Evolutionary conservation across 2,113 vertebrate species (phyloP).

Genomic region (Stegostoma tigrinum): DNA sequence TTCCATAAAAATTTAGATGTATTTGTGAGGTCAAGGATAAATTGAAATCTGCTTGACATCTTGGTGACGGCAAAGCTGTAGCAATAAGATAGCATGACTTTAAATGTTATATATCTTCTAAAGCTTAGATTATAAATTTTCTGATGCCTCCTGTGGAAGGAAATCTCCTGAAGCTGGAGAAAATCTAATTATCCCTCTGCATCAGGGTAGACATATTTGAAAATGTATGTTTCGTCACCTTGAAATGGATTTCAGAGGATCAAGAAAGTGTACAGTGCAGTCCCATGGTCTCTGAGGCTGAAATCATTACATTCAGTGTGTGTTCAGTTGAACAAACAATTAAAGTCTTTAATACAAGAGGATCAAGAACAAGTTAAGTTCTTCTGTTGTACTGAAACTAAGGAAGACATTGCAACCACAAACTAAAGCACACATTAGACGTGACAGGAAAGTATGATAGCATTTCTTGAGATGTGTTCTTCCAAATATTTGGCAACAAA

Average conservation of each 20-base stretch:
- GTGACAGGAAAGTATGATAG: background rate
- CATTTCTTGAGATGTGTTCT: background rate
- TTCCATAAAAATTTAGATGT: conserved; percentile 6
- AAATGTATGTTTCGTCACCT: background rate
- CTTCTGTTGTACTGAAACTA: background rate
- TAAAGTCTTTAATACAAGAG: background rate
- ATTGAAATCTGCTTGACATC: background rate
- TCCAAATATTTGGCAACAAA: background rate
- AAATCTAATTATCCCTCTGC: background rate
- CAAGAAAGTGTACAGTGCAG: background rate
- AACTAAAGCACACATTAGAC: background rate
- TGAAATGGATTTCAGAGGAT: background rate
- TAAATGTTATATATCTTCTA: background rate
- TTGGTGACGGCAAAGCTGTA: background rate
- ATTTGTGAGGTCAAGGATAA: background rate
- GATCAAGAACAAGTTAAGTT: background rate
- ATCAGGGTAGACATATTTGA: background rate
- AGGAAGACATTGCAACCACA: background rate
- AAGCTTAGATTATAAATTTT: background rate
- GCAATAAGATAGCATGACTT: background rate
- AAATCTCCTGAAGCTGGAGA: background rate
- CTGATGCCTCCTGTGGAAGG: background rate
- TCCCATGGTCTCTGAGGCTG: background rate
- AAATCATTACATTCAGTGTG: background rate
- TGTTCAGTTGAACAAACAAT: background rate